phyloP scores from a whole-genome alignment of 1,140 invertebrate genomes.

The Cotesia vestalis region DNA sequence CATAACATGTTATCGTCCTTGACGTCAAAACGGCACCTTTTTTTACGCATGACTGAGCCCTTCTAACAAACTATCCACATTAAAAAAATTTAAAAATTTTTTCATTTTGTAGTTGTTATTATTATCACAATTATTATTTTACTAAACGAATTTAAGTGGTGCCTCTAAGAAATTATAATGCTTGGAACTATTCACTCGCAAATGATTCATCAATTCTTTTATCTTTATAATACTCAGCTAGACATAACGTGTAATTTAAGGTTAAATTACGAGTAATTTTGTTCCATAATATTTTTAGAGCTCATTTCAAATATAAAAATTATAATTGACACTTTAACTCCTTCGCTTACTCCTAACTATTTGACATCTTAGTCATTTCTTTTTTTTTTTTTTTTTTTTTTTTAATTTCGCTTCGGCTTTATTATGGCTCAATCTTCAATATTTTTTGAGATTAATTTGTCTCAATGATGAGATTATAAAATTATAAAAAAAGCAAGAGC shows the following conservation, averaged over 20 bases:
- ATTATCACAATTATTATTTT: neutral
- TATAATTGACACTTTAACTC: neutral
- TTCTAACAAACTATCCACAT: conserved; percentile 3
- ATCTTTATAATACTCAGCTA: neutral
- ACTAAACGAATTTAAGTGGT: neutral
- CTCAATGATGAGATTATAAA: too few species aligned
- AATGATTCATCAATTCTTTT: conserved; percentile 20
- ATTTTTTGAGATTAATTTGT: too few species aligned
- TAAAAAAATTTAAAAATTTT: neutral
- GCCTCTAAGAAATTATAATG: neutral
- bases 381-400: too few species aligned
- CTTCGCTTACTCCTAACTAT: neutral
- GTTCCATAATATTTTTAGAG: neutral
- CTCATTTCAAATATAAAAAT: conserved; percentile 9
- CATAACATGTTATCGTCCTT: conserved; percentile 26
- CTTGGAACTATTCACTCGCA: neutral
- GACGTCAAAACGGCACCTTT: conserved; percentile 21
- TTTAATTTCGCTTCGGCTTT: too few species aligned
- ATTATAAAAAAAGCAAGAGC: too few species aligned
- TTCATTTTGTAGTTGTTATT: neutral
- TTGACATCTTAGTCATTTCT: too few species aligned
- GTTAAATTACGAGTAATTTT: conserved; percentile 12
- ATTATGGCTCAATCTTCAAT: too few species aligned
- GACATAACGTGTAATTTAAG: conserved; percentile 8
- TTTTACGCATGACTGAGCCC: conserved; percentile 24